Conservation (phyloP, 2,113 vertebrate genomes). For the Entelurus aequoreus region DNA sequence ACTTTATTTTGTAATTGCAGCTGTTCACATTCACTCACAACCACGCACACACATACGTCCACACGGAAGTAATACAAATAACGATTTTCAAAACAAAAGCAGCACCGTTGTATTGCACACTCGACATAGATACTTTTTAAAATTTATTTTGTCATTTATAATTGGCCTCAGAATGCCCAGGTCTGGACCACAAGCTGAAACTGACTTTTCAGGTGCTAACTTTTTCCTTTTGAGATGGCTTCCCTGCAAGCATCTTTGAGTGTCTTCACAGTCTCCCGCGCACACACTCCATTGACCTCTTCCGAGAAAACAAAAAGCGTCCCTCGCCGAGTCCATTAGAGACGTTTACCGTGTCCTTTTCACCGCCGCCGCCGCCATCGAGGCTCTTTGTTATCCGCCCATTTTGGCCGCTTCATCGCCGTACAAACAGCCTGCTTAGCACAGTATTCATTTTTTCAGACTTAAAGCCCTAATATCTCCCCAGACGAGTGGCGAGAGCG, state of each 20-base stretch:
- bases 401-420: slow-evolving; percentile 46
- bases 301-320: slow-evolving; percentile 47
- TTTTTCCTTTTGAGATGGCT: neutral
- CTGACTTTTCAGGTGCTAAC: neutral
- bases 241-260: slow-evolving; percentile 16
- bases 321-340: slow-evolving; percentile 48
- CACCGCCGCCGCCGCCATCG: slow-evolving; percentile 14
- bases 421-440: slow-evolving; percentile 49
- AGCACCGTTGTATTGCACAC: too few relatives aligned
- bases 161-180: too few relatives aligned
- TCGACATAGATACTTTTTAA: too few relatives aligned
- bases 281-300: slow-evolving; percentile 28
- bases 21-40: too few relatives aligned
- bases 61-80: too few relatives aligned
- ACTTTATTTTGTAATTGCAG: too few relatives aligned
- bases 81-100: too few relatives aligned
- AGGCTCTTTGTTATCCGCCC: slow-evolving; percentile 34
- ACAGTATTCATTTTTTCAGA: slow-evolving; percentile 58
- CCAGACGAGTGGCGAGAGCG: slow-evolving; percentile 39
- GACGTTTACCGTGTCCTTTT: slow-evolving; percentile 57
- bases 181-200: neutral
- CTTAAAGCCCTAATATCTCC: slow-evolving; percentile 63
- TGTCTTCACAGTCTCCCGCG: slow-evolving; percentile 30
- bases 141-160: too few relatives aligned
- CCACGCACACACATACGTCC: too few relatives aligned